Conservation (phyloP, 2,113 vertebrate species). For the Heterotilapia buettikoferi region DNA sequence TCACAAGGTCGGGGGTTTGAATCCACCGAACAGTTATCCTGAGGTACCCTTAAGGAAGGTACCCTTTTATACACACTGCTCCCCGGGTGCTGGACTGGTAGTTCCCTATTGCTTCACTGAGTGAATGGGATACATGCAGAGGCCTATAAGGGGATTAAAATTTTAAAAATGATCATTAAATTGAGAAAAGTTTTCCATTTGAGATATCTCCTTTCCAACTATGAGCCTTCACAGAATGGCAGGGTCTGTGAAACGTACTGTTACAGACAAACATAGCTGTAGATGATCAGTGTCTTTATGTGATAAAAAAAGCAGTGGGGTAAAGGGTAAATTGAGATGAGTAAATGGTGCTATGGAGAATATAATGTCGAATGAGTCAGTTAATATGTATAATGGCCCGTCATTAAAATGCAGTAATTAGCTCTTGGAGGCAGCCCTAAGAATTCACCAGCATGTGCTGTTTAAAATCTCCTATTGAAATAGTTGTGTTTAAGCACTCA, state of each 20-base stretch:
- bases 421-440: background rate
- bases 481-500: background rate
- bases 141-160: background rate
- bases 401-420: constrained; percentile 10
- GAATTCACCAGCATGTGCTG: background rate
- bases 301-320: background rate
- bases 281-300: background rate
- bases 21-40: background rate
- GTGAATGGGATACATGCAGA: background rate
- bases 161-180: background rate
- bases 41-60: background rate
- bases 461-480: background rate
- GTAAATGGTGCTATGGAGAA: background rate
- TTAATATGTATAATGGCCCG: background rate
- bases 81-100: background rate
- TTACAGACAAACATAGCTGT: background rate
- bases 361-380: background rate
- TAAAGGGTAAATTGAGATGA: background rate
- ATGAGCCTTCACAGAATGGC: background rate
- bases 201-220: background rate
- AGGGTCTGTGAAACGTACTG: background rate
- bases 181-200: background rate
- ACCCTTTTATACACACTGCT: background rate
- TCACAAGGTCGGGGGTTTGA: background rate
- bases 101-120: background rate